Percentiles rank a stretch among this genome's conserved stretches.
These are phyloP conservation scores for Serilophus lunatus DNA, from an alignment of 2,113 vertebrate species.

Conservation along the genomic window DNA sequence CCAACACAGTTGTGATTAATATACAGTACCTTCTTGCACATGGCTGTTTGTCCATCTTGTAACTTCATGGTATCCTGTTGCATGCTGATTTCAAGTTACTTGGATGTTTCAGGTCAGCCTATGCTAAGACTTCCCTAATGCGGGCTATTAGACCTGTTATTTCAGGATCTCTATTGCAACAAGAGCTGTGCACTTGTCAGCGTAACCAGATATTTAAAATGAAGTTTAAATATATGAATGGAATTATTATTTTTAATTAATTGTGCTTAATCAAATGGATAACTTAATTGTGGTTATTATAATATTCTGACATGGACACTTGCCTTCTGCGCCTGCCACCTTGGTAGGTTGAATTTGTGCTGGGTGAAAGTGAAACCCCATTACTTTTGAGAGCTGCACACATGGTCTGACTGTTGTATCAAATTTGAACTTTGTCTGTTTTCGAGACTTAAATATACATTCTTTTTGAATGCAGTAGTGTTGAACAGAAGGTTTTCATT, in stretches of 20 bases:
- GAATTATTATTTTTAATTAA: not conserved
- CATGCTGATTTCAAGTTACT: not conserved
- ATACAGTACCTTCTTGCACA: not conserved
- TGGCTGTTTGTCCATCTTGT: not conserved
- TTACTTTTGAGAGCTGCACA: not conserved
- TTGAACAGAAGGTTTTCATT: not conserved
- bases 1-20: not conserved
- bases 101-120: not conserved
- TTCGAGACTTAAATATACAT: not conserved
- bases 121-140: not conserved
- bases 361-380: not conserved
- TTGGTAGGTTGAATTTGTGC: not conserved
- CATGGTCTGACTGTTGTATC: not conserved
- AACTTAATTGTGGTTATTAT: not conserved
- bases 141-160: not conserved
- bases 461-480: not conserved
- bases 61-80: not conserved
- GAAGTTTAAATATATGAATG: not conserved
- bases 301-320: not conserved
- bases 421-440: not conserved
- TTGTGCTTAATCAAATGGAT: not conserved
- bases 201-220: not conserved
- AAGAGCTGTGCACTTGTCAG: not conserved
- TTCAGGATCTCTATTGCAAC: not conserved
- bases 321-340: fast-evolving